Base-by-base conservation (phyloP, 53 echinoderm and acorn worm genomes). In the Mesocentrotus franciscanus region DNA sequence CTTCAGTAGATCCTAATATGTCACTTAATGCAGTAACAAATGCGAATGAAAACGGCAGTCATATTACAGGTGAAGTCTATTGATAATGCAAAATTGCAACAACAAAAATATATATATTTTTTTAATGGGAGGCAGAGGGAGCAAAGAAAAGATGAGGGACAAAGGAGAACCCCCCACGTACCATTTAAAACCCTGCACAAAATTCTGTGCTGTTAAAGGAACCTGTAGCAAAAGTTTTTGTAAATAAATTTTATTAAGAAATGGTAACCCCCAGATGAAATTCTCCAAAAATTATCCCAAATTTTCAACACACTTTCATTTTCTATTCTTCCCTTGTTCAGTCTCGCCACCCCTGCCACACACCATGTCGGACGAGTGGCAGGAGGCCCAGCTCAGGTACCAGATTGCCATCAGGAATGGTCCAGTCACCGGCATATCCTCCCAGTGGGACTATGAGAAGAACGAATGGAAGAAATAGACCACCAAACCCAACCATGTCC, bases 361-460 rank as follows among this genome's bases (percentile, higher is more conserved):
- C 17, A 95, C 98, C n/a, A 95, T 99, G 96, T 89, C 95, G 33
- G 91, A 91, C n/a, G 99, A 99, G 90, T 99, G 99, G 99, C 99
- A 99, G 85, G 96, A 98, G 68, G 98, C 95, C 29, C 95, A 96
- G 58, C 89, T 96, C 92, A 98, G 96, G 81, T 98, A 98, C 97
- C 96, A 96, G 85, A 99, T 99, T n/a, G 96, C 96, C 72, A 99
- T 99, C 95, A 95, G 98, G 90, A 99, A 99, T 75, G 96, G 96
- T 39, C 98, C 99, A 10, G 94, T 99, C 94, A 97, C 98, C n/a
- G 98, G 98, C 78, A 64, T 96, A 56, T 75, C 98, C 9, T 99
- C 99, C 93, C 79, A 97, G 89, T 99, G 97, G 98, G 98, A 99
- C 95, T 99, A 99, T 96, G 98, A 98, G 85, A 99, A 99, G 96